Base-by-base conservation (phyloP, 2,888 invertebrate species). In the Sinotaia quadrata region DNA sequence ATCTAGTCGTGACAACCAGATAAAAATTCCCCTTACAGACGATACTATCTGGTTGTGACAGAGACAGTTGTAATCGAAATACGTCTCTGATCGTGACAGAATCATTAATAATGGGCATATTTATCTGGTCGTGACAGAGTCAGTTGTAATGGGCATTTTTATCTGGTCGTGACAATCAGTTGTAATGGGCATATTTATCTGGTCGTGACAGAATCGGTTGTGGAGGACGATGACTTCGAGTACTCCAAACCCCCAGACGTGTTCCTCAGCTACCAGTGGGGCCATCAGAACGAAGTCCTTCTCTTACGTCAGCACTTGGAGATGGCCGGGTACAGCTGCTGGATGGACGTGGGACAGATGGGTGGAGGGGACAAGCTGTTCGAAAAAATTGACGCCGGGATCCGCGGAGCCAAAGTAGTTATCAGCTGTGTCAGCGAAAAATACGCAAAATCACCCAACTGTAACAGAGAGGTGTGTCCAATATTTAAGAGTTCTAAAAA, bases 261-360 rank as follows among this genome's bases (percentile, higher is more conserved):
- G 1, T 84, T 84, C 73, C 61, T 82, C 49, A 85, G 85, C 75
- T 85, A 87, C 74, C 85, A 86, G 74, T 86, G 86, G 87, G 82
- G 81, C 15, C 76, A 82, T 57, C 87, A 86, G 71, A 69, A 79
- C 21, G 84, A 86, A 76, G 85, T 84, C 27, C 84, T 83, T 68
- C 69, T 83, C 8, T 71, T 87, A 31, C 75, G 78, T 51, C 76
- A 82, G 18, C 85, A 87, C 68, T 77, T 86, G 56, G 79, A 80
- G 65, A 81, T 80, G 83, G 86, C 85, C 4, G 86, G 86, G 8
- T 85, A 80, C 69, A 75, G 77, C 37, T 84, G 85, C 69, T 87
- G 87, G 87, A 81, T 87, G 82, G 87, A 87, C 72, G 80, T 85
- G 52, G 87, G 86, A 34, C 85, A 87, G 74, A 86, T 87, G 87